Conservation (phyloP, 1,140 invertebrate species). For the Melipona quadrifasciata region DNA sequence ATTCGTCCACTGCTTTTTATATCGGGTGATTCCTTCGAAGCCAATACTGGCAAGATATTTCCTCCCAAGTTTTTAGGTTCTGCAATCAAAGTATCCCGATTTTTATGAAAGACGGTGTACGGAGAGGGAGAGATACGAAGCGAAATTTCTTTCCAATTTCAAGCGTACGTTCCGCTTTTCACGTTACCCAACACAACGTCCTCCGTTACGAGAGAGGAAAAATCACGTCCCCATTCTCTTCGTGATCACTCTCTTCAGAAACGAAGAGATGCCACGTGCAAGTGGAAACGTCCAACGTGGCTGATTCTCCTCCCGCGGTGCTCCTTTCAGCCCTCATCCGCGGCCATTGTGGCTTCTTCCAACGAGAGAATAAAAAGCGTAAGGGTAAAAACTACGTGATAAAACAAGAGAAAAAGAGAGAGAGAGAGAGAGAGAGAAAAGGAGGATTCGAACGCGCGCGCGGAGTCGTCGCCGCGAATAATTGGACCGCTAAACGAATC, state of each 20-base stretch:
- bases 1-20: no score
- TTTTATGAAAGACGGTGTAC: background rate
- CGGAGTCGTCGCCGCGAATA: slow-evolving; percentile 27
- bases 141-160: background rate
- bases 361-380: background rate
- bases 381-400: background rate
- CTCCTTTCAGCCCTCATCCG: background rate
- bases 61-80: no score
- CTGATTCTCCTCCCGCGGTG: slow-evolving; percentile 13
- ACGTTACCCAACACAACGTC: background rate
- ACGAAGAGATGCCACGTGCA: background rate
- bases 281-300: slow-evolving; percentile 5
- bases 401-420: background rate
- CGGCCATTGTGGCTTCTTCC: slow-evolving; percentile 16
- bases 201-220: background rate
- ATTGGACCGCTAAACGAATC: slow-evolving; percentile 38
- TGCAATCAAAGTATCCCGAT: no score
- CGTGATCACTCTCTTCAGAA: slow-evolving; percentile 19
- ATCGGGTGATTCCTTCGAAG: no score
- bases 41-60: no score
- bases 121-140: background rate
- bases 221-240: background rate
- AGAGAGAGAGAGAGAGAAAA: background rate
- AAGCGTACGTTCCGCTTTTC: background rate
- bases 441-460: slow-evolving; percentile 14